phyloP scores from a whole-genome alignment of 1,140 invertebrate genomes.

The Zaprionus gabonicus region DNA sequence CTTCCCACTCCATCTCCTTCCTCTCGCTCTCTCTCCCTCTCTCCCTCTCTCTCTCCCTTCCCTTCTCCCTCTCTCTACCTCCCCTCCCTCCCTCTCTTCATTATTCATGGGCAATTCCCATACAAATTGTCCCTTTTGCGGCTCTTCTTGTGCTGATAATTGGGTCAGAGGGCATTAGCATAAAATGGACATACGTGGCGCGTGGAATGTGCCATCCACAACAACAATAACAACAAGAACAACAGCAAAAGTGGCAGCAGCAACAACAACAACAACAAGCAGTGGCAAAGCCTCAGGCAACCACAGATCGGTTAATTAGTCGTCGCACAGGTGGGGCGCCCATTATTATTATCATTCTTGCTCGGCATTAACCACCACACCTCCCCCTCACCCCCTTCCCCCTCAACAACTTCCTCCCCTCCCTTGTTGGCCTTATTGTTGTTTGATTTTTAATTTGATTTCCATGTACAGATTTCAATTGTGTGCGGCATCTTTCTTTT shows the following conservation, averaged over 20 bases:
- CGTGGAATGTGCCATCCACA: neutral
- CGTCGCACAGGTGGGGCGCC: constrained; percentile 22
- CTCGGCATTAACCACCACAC: neutral
- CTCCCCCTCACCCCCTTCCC: neutral
- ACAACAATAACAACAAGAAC: neutral
- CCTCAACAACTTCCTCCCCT: too few relatives aligned
- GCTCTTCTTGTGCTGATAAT: constrained; percentile 18
- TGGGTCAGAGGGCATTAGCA: constrained; percentile 48
- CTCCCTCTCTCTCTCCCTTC: too few relatives aligned
- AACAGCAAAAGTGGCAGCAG: neutral
- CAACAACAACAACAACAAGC: neutral
- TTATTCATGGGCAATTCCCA: neutral
- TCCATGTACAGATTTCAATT: constrained; percentile 12
- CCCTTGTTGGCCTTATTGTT: neutral
- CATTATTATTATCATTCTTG: constrained; percentile 14
- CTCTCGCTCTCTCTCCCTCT: neutral
- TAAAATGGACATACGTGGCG: constrained; percentile 40
- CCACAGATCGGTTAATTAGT: constrained; percentile 37
- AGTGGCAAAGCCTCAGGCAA: neutral
- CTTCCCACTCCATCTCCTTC: neutral
- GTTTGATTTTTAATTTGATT: constrained; percentile 60
- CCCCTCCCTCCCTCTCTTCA: neutral
- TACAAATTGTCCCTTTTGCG: constrained; percentile 10
- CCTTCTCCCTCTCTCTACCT: neutral
- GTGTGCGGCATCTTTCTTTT: constrained; percentile 31